Evolutionary conservation across 1,140 invertebrate genomes (phyloP).

Genomic region (Bombus cullumanus): DNA sequence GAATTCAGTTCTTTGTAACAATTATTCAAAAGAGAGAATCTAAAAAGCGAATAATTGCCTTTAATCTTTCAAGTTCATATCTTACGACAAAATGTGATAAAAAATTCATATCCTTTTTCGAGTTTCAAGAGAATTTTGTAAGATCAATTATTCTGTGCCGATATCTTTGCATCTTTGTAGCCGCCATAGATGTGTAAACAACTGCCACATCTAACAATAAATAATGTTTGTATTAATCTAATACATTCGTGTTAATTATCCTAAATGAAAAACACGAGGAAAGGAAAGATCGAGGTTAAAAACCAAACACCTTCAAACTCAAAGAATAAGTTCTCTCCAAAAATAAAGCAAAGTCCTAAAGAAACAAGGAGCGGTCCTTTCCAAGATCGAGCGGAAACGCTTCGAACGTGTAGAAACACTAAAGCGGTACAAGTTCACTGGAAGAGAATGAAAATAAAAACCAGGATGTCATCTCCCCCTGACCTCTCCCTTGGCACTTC

Average conservation of each 20-base stretch:
- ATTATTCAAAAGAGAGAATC: background rate
- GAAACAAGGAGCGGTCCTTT: background rate
- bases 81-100: too few species aligned
- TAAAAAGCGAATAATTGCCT: background rate
- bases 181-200: too few species aligned
- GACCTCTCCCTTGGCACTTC: background rate
- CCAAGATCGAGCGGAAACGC: background rate
- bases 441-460: background rate
- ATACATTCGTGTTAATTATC: too few species aligned
- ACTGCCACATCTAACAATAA: too few species aligned
- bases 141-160: too few species aligned
- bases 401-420: background rate
- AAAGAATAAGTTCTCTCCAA: background rate
- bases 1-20: background rate
- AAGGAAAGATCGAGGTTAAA: background rate
- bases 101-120: background rate
- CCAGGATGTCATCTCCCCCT: background rate
- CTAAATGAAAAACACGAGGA: background rate
- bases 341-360: background rate
- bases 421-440: background rate
- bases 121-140: too few species aligned
- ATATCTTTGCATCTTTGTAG: too few species aligned
- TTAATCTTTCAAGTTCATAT: background rate
- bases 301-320: background rate
- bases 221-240: too few species aligned